Conservation (phyloP, 1,140 invertebrate species). For the Tetranychus cinnabarinus region DNA sequence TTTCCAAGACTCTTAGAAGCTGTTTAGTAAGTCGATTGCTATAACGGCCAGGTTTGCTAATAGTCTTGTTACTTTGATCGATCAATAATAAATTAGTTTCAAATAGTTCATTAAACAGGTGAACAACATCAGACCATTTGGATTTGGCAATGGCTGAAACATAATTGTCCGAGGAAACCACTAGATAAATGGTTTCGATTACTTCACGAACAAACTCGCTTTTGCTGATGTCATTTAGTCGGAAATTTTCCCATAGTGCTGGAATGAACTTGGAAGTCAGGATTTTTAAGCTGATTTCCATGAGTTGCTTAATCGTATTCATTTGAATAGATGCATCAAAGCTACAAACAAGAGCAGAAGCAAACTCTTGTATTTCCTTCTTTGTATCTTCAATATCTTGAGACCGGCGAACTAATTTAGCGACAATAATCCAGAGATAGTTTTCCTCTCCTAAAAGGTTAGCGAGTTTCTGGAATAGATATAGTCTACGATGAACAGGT, state of each 20-base stretch:
- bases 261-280: neutral
- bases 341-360: neutral
- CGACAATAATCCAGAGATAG: constrained; percentile 32
- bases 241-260: neutral
- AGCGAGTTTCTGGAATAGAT: constrained; percentile 53
- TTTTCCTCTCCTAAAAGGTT: constrained; percentile 40
- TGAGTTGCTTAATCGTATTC: neutral
- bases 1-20: neutral
- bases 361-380: neutral
- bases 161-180: neutral
- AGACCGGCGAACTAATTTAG: constrained; percentile 19
- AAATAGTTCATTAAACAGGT: neutral
- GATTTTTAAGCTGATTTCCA: neutral
- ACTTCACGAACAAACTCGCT: neutral
- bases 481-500: constrained; percentile 55
- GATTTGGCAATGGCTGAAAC: neutral
- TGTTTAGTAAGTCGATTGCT: neutral
- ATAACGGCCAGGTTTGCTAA: neutral
- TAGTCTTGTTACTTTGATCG: neutral
- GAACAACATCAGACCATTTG: neutral
- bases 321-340: neutral
- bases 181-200: neutral
- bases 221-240: neutral
- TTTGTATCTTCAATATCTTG: constrained; percentile 2
- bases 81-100: neutral